Evolutionary conservation across 1,140 invertebrate species (phyloP), one percentile per base, ranked within the genome.

Genomic region (Sinella curviseta): DNA sequence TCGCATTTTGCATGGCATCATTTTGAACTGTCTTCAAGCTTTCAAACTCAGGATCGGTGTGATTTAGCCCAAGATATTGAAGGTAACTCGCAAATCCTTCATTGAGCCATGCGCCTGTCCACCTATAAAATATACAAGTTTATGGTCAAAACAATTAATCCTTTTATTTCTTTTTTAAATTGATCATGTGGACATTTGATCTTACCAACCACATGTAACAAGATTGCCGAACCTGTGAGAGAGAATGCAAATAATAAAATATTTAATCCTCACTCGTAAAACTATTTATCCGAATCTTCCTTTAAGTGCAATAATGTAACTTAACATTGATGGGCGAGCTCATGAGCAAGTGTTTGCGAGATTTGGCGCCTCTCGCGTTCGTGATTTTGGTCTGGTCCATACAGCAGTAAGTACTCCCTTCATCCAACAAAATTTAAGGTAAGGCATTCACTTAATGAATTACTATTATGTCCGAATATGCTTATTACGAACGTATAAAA

Each of bases 81-180:
- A 86, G 48, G 73, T 80, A 86, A 0, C 82, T 81, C 26, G 86
- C 86, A 77, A 87, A 84, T 55, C 85, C 85, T 74, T 86, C 86
- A 65, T 86, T 70, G 2, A 70, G 65, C 65, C 65, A 81, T 30
- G 65, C 65, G n/a, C 65, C 39, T 8, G 74, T 75, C 74, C 74
- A 75, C 74, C 70, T 34, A n/a, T n/a, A n/a, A n/a, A n/a, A n/a
- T n/a, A n/a, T n/a, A n/a, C n/a, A n/a, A n/a, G n/a, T n/a, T n/a
- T n/a, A n/a, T n/a, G n/a, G 60, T 8, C 4, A 48, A 8, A 17
- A 48, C 4, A 48, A 17, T 48, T 48, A 48, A 17, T 48, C 39
- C n/a, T n/a, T n/a, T n/a, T n/a, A n/a, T n/a, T n/a, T n/a, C n/a
- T n/a, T n/a, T n/a, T n/a, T n/a, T n/a, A n/a, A n/a, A n/a, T n/a